These are phyloP conservation scores for Aphidius colemani DNA, from an alignment of 2,888 invertebrate species.

Conservation along the genomic window DNA sequence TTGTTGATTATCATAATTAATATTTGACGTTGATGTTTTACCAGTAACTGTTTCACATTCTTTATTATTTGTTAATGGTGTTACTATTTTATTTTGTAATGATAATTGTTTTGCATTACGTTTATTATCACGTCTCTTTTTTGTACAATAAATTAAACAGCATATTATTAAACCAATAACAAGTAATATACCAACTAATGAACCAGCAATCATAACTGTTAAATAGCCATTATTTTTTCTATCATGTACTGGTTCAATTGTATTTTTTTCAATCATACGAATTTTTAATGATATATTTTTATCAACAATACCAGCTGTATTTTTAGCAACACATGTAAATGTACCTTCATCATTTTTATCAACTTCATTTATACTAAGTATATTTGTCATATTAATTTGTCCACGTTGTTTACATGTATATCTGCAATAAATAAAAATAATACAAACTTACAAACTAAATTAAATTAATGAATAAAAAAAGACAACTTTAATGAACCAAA, in stretches of 20 bases:
- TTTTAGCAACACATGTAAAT: constrained; percentile 84
- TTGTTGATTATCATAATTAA: constrained; percentile 62
- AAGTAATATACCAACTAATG: constrained; percentile 50
- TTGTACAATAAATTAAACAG: constrained; percentile 50
- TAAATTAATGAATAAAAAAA: no score
- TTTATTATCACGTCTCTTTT: constrained; percentile 48
- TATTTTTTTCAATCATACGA: constrained; percentile 61
- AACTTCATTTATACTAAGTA: constrained; percentile 45
- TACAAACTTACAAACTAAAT: neutral
- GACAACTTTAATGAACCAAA: no score
- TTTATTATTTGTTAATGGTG: constrained; percentile 55
- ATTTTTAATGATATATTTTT: constrained; percentile 83
- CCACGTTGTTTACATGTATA: constrained; percentile 49
- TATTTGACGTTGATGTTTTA: constrained; percentile 36
- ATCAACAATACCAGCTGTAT: constrained; percentile 78
- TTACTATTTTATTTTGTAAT: constrained; percentile 41
- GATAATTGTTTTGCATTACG: constrained; percentile 49
- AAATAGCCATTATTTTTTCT: constrained; percentile 49
- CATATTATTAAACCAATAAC: constrained; percentile 51
- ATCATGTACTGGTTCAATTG: constrained; percentile 49
- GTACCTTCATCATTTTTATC: constrained; percentile 74
- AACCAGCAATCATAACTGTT: constrained; percentile 52
- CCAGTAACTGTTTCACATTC: constrained; percentile 57
- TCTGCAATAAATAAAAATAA: constrained; percentile 42
- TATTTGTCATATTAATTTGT: constrained; percentile 47